Base-by-base conservation (phyloP, 2,113 vertebrate genomes). In the Falco punctatus region DNA sequence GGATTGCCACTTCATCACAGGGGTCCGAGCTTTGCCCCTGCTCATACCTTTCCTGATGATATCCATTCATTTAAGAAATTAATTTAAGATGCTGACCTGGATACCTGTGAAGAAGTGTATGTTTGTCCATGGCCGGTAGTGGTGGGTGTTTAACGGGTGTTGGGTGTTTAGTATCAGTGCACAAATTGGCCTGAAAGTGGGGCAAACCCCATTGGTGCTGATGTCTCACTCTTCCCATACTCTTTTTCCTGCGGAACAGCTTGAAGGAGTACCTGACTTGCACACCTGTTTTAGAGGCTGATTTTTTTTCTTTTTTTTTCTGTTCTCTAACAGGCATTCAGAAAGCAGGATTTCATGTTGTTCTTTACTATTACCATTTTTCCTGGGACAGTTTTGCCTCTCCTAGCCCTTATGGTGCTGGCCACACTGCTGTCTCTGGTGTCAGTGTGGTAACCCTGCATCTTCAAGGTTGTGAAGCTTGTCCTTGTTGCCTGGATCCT, bases 211-310 rank as follows among this genome's bases (percentile, higher is more conserved):
- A 5, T 24, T 0, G 4, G 30, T 15, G 48, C 69, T 11, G 11
- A 9, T 15, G 20, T 15, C 42, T 30, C 1, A 1, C 48, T 55
- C 44, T 54, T 67, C 27, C 30, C 71, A 4, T 35, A 49, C 26
- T 52, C 58, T 58, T 58, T 19, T n/a, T 22, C 65, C 28, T 38
- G 33, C 24, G 8, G 46, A 9, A 8, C 13, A 18, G 11, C 46
- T 64, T 32, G 69, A 46, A 51, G n/a, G n/a, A 75, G 38, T 35
- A 55, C 33, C 22, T 6, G 54, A 32, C 54, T 35, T n/a, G 7
- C 12, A 10, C 1, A 0, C 32, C 17, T 73, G 0, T n/a, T 44
- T 83, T 23, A 27, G 54, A 64, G 66, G 64, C 1, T 42, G 33
- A 18, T n/a, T 71, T 71, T 42, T 42, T 48, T 30, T 12, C 6